These are phyloP conservation scores for Leptopilina drosophilae DNA, from an alignment of 2,888 invertebrate genomes.

Conservation along the genomic window DNA sequence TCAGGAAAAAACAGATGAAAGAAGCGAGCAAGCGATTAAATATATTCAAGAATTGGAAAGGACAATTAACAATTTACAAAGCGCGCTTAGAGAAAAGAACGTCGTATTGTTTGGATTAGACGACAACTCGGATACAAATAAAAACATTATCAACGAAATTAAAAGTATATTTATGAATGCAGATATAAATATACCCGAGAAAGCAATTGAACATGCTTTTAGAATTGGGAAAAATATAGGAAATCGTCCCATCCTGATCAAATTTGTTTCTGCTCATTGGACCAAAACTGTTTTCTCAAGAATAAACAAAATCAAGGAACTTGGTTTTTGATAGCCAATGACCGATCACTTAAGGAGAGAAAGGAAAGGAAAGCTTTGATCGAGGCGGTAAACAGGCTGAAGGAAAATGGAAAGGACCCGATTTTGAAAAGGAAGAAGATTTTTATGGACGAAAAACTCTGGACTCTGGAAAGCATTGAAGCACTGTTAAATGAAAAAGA, in stretches of 20 bases:
- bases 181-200: not conserved
- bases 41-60: not conserved
- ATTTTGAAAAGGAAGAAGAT: constrained; percentile 9
- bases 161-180: not conserved
- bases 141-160: not conserved
- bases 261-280: not conserved
- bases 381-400: not conserved
- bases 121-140: not conserved
- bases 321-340: not conserved
- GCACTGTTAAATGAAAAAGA: not conserved
- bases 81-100: not conserved
- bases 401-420: not conserved
- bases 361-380: not conserved
- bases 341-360: not conserved
- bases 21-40: not conserved
- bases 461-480: constrained; percentile 7
- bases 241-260: not conserved
- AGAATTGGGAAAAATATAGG: not conserved
- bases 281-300: constrained; percentile 1
- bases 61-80: constrained; percentile 1
- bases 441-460: not conserved
- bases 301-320: not conserved
- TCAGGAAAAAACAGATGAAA: not conserved
- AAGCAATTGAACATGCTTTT: not conserved
- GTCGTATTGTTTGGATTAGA: not conserved